A percentile compares a stretch with the other conserved stretches of the same genome.
These are phyloP conservation scores for Pecten maximus DNA, from an alignment of 2,888 invertebrate species.

Conservation along the genomic window DNA sequence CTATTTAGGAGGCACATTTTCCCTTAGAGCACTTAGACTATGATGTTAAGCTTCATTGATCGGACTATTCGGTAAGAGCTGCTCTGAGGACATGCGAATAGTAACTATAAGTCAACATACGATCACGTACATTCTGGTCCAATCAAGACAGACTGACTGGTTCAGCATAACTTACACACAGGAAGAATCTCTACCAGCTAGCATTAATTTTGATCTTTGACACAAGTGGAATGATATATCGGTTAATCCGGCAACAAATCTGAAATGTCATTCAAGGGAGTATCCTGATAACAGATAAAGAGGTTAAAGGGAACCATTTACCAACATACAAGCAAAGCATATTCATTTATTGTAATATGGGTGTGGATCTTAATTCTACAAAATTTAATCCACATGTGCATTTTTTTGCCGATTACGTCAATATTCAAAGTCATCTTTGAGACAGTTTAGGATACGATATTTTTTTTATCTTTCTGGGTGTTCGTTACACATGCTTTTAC, in stretches of 20 bases:
- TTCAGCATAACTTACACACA: neutral
- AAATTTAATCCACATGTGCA: neutral
- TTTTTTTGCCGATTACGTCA: neutral
- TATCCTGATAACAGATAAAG: neutral
- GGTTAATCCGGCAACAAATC: neutral
- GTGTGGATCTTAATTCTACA: neutral
- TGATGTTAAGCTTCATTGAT: too few relatives aligned
- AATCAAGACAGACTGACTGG: neutral
- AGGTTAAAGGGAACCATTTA: neutral
- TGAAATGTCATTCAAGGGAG: neutral
- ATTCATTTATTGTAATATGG: too few relatives aligned
- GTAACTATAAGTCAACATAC: too few relatives aligned
- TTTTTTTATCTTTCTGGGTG: too few relatives aligned
- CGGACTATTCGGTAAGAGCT: too few relatives aligned
- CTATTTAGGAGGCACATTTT: too few relatives aligned
- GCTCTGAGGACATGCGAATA: too few relatives aligned
- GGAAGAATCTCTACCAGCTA: neutral
- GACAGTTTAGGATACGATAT: too few relatives aligned
- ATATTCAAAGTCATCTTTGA: too few relatives aligned
- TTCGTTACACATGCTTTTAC: too few relatives aligned
- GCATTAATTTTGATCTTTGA: neutral
- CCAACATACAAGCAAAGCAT: neutral
- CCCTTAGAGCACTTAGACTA: too few relatives aligned
- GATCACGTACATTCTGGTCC: too few relatives aligned
- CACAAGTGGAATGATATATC: neutral